Conservation (phyloP, 92 coral and sea anemone species). For the Metridium senile region DNA sequence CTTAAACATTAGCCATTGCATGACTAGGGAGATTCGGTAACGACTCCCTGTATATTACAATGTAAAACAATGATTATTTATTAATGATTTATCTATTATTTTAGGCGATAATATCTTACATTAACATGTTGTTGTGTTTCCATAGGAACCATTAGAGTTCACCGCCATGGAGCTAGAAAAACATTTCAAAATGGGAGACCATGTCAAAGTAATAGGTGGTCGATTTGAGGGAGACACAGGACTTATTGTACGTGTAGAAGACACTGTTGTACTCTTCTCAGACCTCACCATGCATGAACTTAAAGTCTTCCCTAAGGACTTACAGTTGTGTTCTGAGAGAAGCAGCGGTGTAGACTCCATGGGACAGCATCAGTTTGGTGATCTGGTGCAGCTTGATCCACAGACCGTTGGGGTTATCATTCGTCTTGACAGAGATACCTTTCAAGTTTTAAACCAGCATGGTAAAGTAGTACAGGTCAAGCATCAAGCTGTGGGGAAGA, state of each 20-base stretch:
- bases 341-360: constrained; percentile 99
- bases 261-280: constrained; percentile 89
- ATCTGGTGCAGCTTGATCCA: constrained; percentile 96
- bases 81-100: no score
- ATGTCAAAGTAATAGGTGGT: constrained; percentile 95
- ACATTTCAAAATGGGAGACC: constrained; percentile 98
- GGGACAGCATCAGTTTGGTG: constrained; percentile 99
- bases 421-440: constrained; percentile 95
- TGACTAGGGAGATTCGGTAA: no score
- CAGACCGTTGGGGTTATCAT: constrained; percentile 99
- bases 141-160: constrained; percentile 89
- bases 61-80: no score
- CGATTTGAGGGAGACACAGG: constrained; percentile 99
- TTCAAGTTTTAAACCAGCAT: constrained; percentile 90
- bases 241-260: constrained; percentile 87
- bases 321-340: constrained; percentile 94
- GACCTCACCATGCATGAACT: constrained; percentile 99
- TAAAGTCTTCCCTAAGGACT: constrained; percentile 92
- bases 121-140: neutral
- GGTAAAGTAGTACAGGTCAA: constrained; percentile 97
- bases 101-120: neutral
- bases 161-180: constrained; percentile 88
- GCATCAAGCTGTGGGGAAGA: constrained; percentile 91
- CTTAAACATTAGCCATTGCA: neutral
- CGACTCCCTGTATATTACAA: no score